phyloP scores from a whole-genome alignment of 2,888 invertebrate species.

The Panopea generosa region DNA sequence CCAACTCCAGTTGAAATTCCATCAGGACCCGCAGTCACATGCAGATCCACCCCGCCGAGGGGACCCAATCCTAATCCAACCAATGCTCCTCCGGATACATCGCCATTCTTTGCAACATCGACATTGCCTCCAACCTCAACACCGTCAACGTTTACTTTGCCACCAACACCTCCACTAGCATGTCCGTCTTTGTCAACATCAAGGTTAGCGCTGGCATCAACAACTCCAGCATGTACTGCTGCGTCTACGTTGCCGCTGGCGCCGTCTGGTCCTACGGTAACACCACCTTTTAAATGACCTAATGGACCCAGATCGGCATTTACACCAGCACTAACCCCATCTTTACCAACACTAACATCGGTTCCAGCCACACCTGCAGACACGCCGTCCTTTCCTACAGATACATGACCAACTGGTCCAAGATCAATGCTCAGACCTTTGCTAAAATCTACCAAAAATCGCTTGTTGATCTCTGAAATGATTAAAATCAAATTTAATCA shows the following conservation, averaged over 20 bases:
- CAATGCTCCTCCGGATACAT: conserved; percentile 50
- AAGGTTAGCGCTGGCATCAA: conserved; percentile 42
- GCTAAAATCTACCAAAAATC: conserved; percentile 3
- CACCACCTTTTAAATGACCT: conserved; percentile 29
- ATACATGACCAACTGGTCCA: conserved; percentile 12
- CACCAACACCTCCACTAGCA: conserved; percentile 51
- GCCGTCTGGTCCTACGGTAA: conserved; percentile 34
- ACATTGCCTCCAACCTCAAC: conserved; percentile 58
- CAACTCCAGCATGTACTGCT: conserved; percentile 42
- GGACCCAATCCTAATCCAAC: conserved; percentile 53
- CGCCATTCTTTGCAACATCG: conserved; percentile 47
- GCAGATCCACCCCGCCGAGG: conserved; percentile 42
- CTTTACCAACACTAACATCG: conserved; percentile 33
- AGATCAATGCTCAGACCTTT: conserved; percentile 20
- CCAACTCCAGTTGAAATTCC: conserved; percentile 47
- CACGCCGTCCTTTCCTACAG: conserved; percentile 24
- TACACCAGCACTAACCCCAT: conserved; percentile 35
- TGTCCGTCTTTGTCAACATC: conserved; percentile 50
- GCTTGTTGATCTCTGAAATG: too few relatives aligned
- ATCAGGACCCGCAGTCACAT: conserved; percentile 42
- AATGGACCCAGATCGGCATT: conserved; percentile 39
- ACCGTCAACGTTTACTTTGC: conserved; percentile 52
- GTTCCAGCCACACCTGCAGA: conserved; percentile 26
- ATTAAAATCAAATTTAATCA: too few relatives aligned
- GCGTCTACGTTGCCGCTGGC: conserved; percentile 39